Evolutionary conservation across 2,888 invertebrate species (phyloP).

Genomic region (Tetragonisca angustula): DNA sequence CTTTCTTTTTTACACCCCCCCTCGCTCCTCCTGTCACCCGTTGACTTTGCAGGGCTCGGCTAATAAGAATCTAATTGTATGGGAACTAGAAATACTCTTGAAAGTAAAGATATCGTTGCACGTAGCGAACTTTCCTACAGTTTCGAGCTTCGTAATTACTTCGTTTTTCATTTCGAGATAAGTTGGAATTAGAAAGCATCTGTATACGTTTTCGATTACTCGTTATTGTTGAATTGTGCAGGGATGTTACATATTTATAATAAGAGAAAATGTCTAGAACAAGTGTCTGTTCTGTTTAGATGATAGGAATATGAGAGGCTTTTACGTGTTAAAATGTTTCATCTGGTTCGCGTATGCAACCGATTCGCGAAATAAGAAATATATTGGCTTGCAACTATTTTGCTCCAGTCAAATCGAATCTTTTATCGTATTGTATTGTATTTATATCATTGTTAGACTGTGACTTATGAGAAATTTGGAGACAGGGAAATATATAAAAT

Average conservation of each 20-base stretch:
- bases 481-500: too few relatives aligned
- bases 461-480: too few relatives aligned
- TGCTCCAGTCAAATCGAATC: too few relatives aligned
- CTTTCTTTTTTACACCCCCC: slow-evolving; percentile 37
- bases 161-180: not conserved
- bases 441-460: not conserved
- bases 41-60: slow-evolving; percentile 45
- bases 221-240: not conserved
- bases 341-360: too few relatives aligned
- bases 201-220: not conserved
- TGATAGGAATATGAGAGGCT: not conserved
- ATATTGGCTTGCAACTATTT: not conserved
- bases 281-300: not conserved
- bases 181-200: not conserved
- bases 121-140: not conserved
- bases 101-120: not conserved
- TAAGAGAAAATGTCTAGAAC: not conserved
- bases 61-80: slow-evolving; percentile 76
- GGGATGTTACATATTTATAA: not conserved
- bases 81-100: slow-evolving; percentile 54
- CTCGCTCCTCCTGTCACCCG: not conserved
- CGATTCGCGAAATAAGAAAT: not conserved
- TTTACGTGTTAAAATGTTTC: not conserved
- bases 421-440: not conserved
- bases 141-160: not conserved